Base-by-base conservation (phyloP, 2,888 invertebrate genomes). In the Tenthredo amoena region DNA sequence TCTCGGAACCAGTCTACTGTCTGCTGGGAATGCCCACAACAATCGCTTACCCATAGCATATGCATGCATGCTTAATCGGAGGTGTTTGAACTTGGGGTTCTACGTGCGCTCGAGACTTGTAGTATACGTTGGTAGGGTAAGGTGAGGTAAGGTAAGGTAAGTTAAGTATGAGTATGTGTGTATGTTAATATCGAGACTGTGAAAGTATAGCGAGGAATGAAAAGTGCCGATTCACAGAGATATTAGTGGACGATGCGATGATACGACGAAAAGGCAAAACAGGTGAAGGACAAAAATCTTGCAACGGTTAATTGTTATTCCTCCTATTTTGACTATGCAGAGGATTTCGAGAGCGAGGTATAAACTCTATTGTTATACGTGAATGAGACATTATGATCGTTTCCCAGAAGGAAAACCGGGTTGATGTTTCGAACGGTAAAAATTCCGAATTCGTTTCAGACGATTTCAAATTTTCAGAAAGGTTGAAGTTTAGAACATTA, bases 51-150 rank as follows among this genome's bases (percentile, higher is more conserved):
- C 87, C 87, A 87, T 87, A 86, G 85, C 77, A 62, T 50, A 85
- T 84, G 85, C 86, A 86, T 87, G 87, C 88, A 87, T 87, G 86
- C 87, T 88, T 88, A 88, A 88, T 89, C 87, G 85, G 86, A 88
- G 89, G 88, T 88, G 87, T 87, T 88, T 89, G 88, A 89, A 88
- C 89, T 40, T 77, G 40, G 21, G 26, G 72, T 40, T 43, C 43
- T 43, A 68, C 68, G 34, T 68, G 34, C 68, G 68, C 34, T 68
- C 34, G 26, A 34, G 68, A 68, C 31, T 68, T 68, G 31, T 31
- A 31, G 62, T 31, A 68, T 65, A 21, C 26, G 7, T 31, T 26
- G 26, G 12, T 10, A 68, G 0, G 68, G 15, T 18, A 15, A 15
- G 4, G 68, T 34, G 34, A 31, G 31, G 12, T 12, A 26, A 15